Evolutionary conservation across 2,113 vertebrate genomes (phyloP).

Genomic region (Colinus virginianus): DNA sequence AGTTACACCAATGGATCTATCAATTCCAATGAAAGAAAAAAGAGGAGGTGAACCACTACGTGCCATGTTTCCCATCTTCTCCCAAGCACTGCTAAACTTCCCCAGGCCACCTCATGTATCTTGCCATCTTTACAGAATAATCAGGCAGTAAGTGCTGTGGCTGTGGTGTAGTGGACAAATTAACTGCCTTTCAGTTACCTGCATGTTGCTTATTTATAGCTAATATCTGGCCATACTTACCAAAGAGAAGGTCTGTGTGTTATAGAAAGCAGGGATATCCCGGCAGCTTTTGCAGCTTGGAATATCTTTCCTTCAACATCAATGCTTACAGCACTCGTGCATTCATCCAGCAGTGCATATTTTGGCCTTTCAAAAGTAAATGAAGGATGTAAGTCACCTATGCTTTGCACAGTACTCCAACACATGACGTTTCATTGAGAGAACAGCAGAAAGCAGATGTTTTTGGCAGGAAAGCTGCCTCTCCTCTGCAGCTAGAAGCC

Average conservation of each 20-base stretch:
- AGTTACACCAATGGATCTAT: neutral
- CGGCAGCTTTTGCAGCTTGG: slow-evolving; percentile 92
- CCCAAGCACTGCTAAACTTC: neutral
- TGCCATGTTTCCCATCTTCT: neutral
- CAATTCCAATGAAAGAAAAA: neutral
- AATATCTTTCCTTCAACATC: slow-evolving; percentile 99
- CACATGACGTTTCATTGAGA: neutral
- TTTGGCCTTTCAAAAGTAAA: slow-evolving; percentile 85
- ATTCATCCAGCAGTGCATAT: slow-evolving; percentile 96
- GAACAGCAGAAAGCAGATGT: neutral
- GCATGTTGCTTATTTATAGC: neutral
- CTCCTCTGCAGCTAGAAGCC: neutral
- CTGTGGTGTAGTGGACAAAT: neutral
- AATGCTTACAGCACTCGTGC: slow-evolving; percentile 98
- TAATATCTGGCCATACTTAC: slow-evolving; percentile 76
- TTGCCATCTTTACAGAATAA: neutral
- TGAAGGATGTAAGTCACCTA: slow-evolving; percentile 35
- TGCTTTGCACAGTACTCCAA: neutral
- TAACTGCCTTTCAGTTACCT: neutral
- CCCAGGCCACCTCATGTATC: neutral
- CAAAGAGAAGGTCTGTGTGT: slow-evolving; percentile 98
- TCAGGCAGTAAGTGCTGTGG: neutral
- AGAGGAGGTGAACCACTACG: neutral
- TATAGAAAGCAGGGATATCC: slow-evolving; percentile 96
- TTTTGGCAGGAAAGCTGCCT: neutral